These are phyloP conservation scores for Imbricaverruca yamaguchii DNA, from an alignment of 2,888 invertebrate species.

Conservation along the genomic window DNA sequence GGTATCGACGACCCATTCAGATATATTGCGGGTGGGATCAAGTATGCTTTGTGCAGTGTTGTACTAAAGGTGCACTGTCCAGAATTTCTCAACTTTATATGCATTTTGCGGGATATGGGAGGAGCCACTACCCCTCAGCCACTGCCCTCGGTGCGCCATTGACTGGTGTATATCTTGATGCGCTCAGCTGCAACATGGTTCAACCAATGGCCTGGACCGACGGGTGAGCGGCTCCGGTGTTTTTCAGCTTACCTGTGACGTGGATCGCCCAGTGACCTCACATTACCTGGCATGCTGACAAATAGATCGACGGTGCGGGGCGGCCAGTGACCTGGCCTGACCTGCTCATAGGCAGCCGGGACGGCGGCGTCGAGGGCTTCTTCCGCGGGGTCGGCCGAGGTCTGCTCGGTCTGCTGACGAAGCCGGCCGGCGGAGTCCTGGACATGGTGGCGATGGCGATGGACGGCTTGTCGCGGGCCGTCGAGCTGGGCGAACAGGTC, in stretches of 20 bases:
- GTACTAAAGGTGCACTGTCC: no score
- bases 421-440: slow-evolving; percentile 51
- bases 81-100: no score
- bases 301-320: no score
- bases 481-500: slow-evolving; percentile 56
- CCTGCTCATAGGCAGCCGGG: slow-evolving; percentile 45
- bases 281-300: neutral
- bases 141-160: neutral
- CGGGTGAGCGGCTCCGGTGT: no score
- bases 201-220: neutral
- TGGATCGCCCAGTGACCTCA: neutral
- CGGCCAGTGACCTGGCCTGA: neutral
- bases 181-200: neutral
- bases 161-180: neutral
- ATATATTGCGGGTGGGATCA: no score
- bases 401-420: slow-evolving; percentile 55
- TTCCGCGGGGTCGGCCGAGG: slow-evolving; percentile 60
- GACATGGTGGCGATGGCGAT: slow-evolving; percentile 58
- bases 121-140: no score
- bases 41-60: no score
- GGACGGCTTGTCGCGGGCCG: slow-evolving; percentile 57
- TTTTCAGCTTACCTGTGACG: no score
- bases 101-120: no score
- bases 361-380: slow-evolving; percentile 59
- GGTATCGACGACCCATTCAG: no score